Evolutionary conservation across 1,140 invertebrate genomes (phyloP).

Genomic region (Bathynomus jamesi): DNA sequence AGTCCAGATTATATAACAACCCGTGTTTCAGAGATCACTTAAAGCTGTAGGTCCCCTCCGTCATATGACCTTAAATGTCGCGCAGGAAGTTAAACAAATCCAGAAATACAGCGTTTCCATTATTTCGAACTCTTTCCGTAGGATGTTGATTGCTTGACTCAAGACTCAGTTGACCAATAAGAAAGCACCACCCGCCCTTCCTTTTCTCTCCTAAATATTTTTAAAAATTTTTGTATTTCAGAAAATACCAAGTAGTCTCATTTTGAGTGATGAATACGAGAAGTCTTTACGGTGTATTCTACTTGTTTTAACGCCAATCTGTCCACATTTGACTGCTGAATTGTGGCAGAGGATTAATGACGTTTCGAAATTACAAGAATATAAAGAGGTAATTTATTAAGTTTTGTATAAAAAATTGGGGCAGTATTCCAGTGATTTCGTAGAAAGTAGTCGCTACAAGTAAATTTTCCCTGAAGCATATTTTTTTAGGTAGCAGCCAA

Average conservation of each 20-base stretch:
- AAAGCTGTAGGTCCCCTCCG: no score
- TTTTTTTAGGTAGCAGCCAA: conserved; percentile 58
- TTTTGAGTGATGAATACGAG: background rate
- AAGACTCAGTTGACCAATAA: no score
- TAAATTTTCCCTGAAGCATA: background rate
- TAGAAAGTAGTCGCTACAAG: background rate
- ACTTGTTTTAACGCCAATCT: background rate
- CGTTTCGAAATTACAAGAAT: background rate
- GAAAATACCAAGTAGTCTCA: background rate
- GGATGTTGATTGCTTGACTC: no score
- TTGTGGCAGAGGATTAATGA: background rate
- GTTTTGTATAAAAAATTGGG: no score
- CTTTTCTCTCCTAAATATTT: background rate
- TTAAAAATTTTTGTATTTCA: background rate
- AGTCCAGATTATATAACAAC: no score
- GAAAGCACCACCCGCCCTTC: no score
- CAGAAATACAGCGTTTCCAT: no score
- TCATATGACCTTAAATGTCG: no score
- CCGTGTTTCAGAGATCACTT: no score
- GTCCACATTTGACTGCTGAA: background rate
- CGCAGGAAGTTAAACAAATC: no score
- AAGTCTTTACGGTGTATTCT: background rate
- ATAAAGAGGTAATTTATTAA: background rate
- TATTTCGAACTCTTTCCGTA: no score
- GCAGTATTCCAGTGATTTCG: no score